Conservation (phyloP, 2,797 vertebrate species). For the Karalla daura region DNA sequence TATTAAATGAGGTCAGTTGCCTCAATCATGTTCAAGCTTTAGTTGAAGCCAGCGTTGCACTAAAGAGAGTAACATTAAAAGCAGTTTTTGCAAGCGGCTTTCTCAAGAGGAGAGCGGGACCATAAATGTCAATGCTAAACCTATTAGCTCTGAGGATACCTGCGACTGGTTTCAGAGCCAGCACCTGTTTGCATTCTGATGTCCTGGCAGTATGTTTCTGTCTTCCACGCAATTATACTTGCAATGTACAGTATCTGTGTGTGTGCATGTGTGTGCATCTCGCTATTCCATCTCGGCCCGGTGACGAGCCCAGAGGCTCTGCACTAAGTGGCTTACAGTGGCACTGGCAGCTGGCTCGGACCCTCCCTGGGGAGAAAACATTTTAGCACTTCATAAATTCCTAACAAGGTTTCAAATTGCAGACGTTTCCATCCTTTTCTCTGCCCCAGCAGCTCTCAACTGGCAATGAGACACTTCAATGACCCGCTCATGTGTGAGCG, state of each 20-base stretch:
- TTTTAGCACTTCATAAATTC: slow-evolving; percentile 99
- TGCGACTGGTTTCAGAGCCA: slow-evolving; percentile 74
- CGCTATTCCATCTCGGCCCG: slow-evolving; percentile 64
- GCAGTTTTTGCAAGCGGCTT: slow-evolving; percentile 38
- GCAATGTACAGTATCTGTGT: slow-evolving; percentile 23
- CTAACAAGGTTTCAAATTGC: slow-evolving; percentile 99
- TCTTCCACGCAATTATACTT: slow-evolving; percentile 42
- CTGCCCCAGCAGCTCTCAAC: slow-evolving; percentile 80
- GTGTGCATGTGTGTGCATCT: slow-evolving; percentile 45
- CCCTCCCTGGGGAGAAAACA: slow-evolving; percentile 93
- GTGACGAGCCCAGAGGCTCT: slow-evolving; percentile 67
- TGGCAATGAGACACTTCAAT: slow-evolving; percentile 61
- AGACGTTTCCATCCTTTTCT: slow-evolving; percentile 88
- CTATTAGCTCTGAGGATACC: slow-evolving; percentile 82
- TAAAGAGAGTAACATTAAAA: slow-evolving; percentile 47
- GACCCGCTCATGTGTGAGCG: slow-evolving; percentile 50
- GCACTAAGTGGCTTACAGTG: slow-evolving; percentile 80
- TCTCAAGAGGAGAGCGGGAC: slow-evolving; percentile 44
- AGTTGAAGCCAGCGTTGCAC: slow-evolving; percentile 52
- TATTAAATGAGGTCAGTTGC: slow-evolving; percentile 64
- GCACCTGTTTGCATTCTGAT: slow-evolving; percentile 43
- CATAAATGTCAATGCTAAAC: slow-evolving; percentile 67
- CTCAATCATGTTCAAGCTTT: slow-evolving; percentile 52
- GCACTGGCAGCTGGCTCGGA: slow-evolving; percentile 90
- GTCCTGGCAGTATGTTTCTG: slow-evolving; percentile 11